Percentiles rank a stretch among this genome's conserved stretches.
Conservation (phyloP, 2,113 vertebrate genomes). For the Mobula birostris region DNA sequence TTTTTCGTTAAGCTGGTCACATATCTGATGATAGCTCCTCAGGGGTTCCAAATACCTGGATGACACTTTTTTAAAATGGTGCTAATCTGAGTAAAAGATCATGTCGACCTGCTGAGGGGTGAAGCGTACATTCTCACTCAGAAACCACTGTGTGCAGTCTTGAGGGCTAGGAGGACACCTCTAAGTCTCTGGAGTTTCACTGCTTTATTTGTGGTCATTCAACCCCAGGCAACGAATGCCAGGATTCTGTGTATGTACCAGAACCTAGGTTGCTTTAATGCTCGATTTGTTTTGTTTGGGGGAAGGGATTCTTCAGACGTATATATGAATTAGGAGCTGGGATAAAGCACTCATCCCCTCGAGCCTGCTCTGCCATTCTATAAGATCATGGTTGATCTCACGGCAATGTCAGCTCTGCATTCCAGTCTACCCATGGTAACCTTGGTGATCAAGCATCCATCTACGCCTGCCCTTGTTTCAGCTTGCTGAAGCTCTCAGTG, state of each 20-base stretch:
- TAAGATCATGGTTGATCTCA: too few relatives aligned
- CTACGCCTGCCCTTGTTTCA: background rate
- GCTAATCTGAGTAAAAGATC: background rate
- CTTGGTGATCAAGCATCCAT: too few relatives aligned
- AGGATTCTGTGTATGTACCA: background rate
- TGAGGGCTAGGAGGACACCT: background rate
- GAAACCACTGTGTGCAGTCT: background rate
- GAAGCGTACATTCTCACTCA: background rate
- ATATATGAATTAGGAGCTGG: too few relatives aligned
- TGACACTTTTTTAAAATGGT: slow-evolving; percentile 27
- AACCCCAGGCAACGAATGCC: background rate
- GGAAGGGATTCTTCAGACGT: background rate
- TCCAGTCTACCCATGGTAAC: too few relatives aligned
- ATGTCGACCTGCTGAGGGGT: background rate
- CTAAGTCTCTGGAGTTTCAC: background rate
- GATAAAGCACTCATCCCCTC: too few relatives aligned
- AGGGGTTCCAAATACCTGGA: background rate
- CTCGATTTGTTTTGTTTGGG: background rate
- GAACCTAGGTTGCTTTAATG: background rate
- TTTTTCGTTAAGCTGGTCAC: background rate
- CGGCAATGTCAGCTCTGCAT: too few relatives aligned
- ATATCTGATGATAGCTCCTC: background rate
- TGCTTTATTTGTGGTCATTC: background rate
- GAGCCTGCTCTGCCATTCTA: too few relatives aligned
- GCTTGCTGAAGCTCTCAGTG: background rate